phyloP scores from a whole-genome alignment of 1,140 invertebrate genomes.

The Drosophila teissieri region DNA sequence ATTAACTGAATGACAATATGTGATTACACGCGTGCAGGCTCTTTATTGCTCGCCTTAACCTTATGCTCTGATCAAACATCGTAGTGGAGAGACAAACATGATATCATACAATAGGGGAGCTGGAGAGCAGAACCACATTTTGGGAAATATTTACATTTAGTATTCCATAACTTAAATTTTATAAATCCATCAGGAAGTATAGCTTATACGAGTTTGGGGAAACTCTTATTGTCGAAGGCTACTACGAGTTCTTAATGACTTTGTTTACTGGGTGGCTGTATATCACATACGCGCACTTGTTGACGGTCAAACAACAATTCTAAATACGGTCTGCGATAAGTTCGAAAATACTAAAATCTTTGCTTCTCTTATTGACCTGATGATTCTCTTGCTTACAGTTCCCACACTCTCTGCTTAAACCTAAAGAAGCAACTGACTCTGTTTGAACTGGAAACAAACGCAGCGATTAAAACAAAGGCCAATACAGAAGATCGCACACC shows the following conservation, averaged over 20 bases:
- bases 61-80: conserved; percentile 20
- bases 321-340: too few species aligned
- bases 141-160: neutral
- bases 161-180: neutral
- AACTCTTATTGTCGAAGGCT: too few species aligned
- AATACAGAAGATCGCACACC: conserved; percentile 35
- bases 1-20: conserved; percentile 61
- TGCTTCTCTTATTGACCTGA: conserved; percentile 21
- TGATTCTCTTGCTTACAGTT: conserved; percentile 43
- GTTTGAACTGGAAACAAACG: conserved; percentile 38
- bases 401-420: conserved; percentile 29
- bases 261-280: neutral
- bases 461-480: conserved; percentile 59
- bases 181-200: neutral
- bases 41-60: conserved; percentile 7
- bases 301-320: too few species aligned
- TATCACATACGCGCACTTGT: neutral
- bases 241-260: too few species aligned
- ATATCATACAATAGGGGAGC: conserved; percentile 23
- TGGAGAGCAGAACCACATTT: neutral
- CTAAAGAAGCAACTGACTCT: conserved; percentile 38
- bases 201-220: neutral
- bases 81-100: conserved; percentile 14
- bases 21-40: conserved; percentile 55
- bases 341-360: neutral